Evolutionary conservation across 2,888 invertebrate genomes (phyloP), one percentile per base, ranked within the genome.

Genomic region (Diadegma fenestrale): DNA sequence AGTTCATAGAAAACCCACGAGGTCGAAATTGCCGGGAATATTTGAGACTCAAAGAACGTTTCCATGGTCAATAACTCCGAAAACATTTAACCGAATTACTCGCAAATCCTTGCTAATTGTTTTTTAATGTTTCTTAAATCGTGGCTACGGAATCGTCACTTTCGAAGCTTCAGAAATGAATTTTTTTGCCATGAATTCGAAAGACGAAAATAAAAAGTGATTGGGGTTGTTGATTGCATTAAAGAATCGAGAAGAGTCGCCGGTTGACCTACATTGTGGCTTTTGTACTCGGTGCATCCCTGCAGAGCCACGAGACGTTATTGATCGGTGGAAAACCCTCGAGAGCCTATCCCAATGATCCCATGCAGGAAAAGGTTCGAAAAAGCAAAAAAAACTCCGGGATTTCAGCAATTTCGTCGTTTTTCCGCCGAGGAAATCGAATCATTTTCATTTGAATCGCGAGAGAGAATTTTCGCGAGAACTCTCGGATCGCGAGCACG

Each of bases 261-360:
- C 37, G 22, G 10, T 43, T 82, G 82, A 73, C 80, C 80, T 54
- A 85, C 80, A 82, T 80, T 77, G n/a, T n/a, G 77, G 45, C 71
- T 73, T 54, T 37, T 45, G 63, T 26, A 41, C 43, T 22, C 19
- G 80, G 66, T 37, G 30, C 26, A 41, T 76, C 64, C 64, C 54
- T 33, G 26, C 63, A n/a, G 19, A 14, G 58, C 19, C 58, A 58
- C 45, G 54, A 75, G 41, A 73, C 64, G 30, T 76, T 76, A 85
- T 85, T 73, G 82, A 82, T 82, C 82, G 68, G 66, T 41, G n/a
- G 17, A 10, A 33, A 75, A 12, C 43, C 61, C 22, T 73, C 43
- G 75, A 68, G 58, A 68, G 58, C 75, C 41, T 19, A 54, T 72
- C 51, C 26, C 54, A 64, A 64, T 43, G 30, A 30, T 22, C 37